These are phyloP conservation scores for Pseudomyrmex cubaensis DNA, from an alignment of 1,140 invertebrate genomes.

Conservation along the genomic window DNA sequence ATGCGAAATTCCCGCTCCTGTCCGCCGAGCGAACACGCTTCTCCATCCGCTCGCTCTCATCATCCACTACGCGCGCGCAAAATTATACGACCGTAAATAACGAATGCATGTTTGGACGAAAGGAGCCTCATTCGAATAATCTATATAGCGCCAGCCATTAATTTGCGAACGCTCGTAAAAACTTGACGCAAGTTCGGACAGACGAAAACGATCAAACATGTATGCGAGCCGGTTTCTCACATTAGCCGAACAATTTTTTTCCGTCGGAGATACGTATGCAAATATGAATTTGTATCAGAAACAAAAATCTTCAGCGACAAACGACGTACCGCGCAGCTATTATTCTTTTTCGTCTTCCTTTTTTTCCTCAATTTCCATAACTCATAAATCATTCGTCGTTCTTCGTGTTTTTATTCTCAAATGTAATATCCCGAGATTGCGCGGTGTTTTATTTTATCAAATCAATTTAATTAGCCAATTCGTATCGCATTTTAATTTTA, in stretches of 20 bases:
- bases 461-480: no score
- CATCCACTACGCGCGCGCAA: background rate
- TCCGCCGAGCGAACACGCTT: slow-evolving; percentile 17
- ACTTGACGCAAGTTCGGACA: slow-evolving; percentile 22
- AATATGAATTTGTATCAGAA: slow-evolving; percentile 14
- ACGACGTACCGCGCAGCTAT: background rate
- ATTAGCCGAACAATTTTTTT: slow-evolving; percentile 29
- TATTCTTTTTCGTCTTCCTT: background rate
- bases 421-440: no score
- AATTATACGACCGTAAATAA: slow-evolving; percentile 25
- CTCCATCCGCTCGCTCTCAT: background rate
- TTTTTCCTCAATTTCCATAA: background rate
- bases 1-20: slow-evolving; percentile 52
- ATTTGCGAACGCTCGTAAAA: slow-evolving; percentile 37
- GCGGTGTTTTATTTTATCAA: no score
- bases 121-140: slow-evolving; percentile 37
- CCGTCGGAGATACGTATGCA: background rate
- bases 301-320: background rate
- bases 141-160: slow-evolving; percentile 45
- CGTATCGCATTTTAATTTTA: background rate
- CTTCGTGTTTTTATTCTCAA: no score
- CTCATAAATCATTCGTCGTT: background rate
- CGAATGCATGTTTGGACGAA: slow-evolving; percentile 28
- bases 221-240: slow-evolving; percentile 27
- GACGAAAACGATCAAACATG: slow-evolving; percentile 19